phyloP scores from a whole-genome alignment of 23 tunicate genomes.

The Oikopleura dioica region DNA sequence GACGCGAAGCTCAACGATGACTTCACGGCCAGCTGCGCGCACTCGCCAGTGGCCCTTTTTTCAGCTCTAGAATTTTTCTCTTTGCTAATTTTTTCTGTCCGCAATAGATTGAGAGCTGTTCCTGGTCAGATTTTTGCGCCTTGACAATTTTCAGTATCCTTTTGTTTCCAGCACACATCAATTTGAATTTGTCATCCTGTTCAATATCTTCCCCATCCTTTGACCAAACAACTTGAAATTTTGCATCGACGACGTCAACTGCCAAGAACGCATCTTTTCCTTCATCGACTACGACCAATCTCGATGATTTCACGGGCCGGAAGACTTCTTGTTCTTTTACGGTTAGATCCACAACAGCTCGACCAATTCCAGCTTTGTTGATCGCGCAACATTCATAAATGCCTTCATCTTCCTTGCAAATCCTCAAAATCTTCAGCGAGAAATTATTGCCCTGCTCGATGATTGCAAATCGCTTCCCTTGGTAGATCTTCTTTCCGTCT shows the following conservation, averaged over 20 bases:
- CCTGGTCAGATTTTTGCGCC: background rate
- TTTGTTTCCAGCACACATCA: background rate
- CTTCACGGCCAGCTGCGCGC: too few species aligned
- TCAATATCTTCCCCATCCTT: background rate
- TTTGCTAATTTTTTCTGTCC: too few species aligned
- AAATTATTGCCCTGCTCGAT: constrained; percentile 2
- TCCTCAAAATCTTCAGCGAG: background rate
- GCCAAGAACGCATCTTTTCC: constrained; percentile 10
- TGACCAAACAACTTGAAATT: background rate
- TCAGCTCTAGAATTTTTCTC: background rate
- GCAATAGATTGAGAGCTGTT: too few species aligned
- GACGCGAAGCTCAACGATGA: background rate
- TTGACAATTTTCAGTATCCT: background rate
- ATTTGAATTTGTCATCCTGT: background rate
- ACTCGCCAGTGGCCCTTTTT: background rate
- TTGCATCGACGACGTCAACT: background rate
- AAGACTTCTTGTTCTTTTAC: background rate
- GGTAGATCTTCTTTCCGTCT: background rate
- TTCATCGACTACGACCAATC: constrained; percentile 4
- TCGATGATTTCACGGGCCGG: background rate
- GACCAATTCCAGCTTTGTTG: constrained; percentile 6
- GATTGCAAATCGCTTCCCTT: background rate
- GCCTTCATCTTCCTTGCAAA: background rate
- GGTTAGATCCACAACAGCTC: constrained; percentile 2
- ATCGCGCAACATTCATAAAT: constrained; percentile 4